These are phyloP conservation scores for Chaetura pelagica DNA, from an alignment of 2,113 vertebrate species.

Conservation along the genomic window DNA sequence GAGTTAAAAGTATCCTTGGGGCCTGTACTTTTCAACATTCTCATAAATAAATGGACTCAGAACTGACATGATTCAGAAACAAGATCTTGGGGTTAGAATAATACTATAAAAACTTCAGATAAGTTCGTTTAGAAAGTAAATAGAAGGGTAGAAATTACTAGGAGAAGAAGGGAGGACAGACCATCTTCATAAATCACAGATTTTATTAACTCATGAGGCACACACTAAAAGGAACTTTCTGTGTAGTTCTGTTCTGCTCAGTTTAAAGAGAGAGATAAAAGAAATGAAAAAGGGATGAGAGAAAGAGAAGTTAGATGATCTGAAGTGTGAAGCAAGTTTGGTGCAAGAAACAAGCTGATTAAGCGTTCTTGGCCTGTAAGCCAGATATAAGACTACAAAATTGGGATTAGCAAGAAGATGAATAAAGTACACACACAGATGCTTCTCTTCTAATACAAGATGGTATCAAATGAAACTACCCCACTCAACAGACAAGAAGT, in stretches of 20 bases:
- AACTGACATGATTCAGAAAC: slow-evolving; percentile 1
- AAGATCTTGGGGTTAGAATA: slow-evolving; percentile 29
- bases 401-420: neutral
- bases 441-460: neutral
- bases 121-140: slow-evolving; percentile 29
- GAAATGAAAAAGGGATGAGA: neutral
- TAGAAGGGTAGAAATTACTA: slow-evolving; percentile 11
- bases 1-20: neutral
- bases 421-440: accelerated
- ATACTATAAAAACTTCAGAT: slow-evolving; percentile 49
- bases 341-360: neutral
- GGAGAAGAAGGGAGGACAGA: slow-evolving; percentile 11
- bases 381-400: neutral
- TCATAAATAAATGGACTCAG: neutral
- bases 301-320: neutral
- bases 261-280: neutral
- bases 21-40: neutral
- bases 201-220: slow-evolving; percentile 19
- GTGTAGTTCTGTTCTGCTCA: neutral
- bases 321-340: neutral
- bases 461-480: neutral
- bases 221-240: neutral
- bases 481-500: neutral
- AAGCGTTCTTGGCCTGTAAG: neutral
- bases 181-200: slow-evolving; percentile 32